Evolutionary conservation across 2,797 vertebrate species (phyloP), one percentile per base, ranked within the genome.

Genomic region (Leptoclinus maculatus): DNA sequence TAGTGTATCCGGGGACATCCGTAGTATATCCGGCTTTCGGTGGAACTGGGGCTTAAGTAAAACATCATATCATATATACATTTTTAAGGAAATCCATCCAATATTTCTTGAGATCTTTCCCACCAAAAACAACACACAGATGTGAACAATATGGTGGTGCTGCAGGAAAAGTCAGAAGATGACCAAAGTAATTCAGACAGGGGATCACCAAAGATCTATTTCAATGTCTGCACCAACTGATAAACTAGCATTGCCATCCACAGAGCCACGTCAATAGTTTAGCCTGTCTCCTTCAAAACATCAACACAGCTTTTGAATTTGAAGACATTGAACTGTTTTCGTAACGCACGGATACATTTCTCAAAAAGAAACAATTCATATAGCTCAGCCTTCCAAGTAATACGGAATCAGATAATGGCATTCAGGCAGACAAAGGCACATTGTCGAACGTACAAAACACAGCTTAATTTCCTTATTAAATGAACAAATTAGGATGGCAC

Each of bases 401-500:
- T 41, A 70, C 29, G 57, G 76, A 82, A 78, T 80, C 57, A 71
- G 74, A 78, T 76, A 64, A 69, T 66, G 47, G 60, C 80, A 82
- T 76, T 79, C 65, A 78, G n/a, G 56, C 60, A 63, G 71, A 82
- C 66, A 78, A 80, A 82, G 38, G 62, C 57, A 64, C 66, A 79
- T 77, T 83, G 80, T 76, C 66, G 27, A 80, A 79, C 11, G 41
- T 60, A 77, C 54, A 85, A 89, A 83, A 82, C 62, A 81, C 38
- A 45, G 72, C 76, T 87, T 72, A 79, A 84, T 83, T 85, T 90
- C 74, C 66, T 76, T 83, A 66, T 83, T 77, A 74, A 85, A 82
- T 78, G 66, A 88, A 78, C 69, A 83, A 83, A 76, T 86, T 87
- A 69, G 78, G 75, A 84, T 72, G 74, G 65, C 56, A 73, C 75